Conservation (phyloP, 2,888 invertebrate genomes). For the Brenthis ino region DNA sequence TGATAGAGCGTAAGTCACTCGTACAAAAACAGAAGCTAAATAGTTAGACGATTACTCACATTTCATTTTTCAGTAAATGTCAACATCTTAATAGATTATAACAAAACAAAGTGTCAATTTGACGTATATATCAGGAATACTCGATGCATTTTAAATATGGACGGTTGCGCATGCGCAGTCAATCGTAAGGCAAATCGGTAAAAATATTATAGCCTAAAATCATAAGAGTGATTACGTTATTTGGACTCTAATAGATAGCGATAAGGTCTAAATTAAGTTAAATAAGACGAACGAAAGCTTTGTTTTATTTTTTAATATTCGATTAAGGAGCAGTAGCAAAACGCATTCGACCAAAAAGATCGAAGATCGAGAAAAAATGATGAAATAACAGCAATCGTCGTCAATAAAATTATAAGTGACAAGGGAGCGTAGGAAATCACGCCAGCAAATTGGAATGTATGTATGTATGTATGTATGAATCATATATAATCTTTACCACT, state of each 20-base stretch:
- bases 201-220: conserved; percentile 44
- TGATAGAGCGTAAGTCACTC: too few species aligned
- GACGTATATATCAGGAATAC: conserved; percentile 62
- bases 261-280: conserved; percentile 31
- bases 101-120: conserved; percentile 51
- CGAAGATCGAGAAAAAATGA: conserved; percentile 62
- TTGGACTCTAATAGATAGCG: neutral
- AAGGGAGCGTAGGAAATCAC: conserved; percentile 24
- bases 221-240: neutral
- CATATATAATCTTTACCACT: neutral
- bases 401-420: conserved; percentile 35
- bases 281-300: conserved; percentile 1
- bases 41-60: conserved; percentile 6
- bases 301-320: conserved; percentile 45
- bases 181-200: conserved; percentile 58
- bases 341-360: conserved; percentile 71
- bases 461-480: neutral
- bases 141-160: conserved; percentile 56
- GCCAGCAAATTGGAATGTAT: neutral
- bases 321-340: conserved; percentile 64
- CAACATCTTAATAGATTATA: conserved; percentile 29
- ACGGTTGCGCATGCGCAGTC: conserved; percentile 60
- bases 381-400: conserved; percentile 50
- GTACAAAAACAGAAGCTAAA: neutral
- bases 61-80: conserved; percentile 13